A percentile compares a stretch with the other conserved stretches of the same genome.
These are phyloP conservation scores for Rhynchonycteris naso DNA, from an alignment of 2,797 vertebrate genomes.

Conservation along the genomic window DNA sequence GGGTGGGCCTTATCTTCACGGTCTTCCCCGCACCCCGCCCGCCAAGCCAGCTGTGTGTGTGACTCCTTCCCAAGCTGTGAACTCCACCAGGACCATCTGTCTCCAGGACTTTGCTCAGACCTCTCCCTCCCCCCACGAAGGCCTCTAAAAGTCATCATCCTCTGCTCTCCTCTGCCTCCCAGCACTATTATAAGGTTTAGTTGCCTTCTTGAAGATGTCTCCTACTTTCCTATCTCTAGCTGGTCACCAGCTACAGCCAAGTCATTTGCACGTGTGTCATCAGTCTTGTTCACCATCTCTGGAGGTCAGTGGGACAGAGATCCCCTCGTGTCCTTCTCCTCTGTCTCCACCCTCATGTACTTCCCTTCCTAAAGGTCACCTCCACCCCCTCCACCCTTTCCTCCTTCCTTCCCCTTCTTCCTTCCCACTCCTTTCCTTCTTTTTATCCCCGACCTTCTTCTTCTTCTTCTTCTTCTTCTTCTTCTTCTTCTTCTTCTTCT, in stretches of 20 bases:
- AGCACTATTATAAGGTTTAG: not conserved
- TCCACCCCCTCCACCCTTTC: too few species aligned
- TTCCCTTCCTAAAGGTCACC: not conserved
- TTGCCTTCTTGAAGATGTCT: not conserved
- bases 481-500: not conserved
- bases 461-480: too few species aligned
- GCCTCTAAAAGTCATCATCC: not conserved
- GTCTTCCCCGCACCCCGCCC: not conserved
- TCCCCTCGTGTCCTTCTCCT: not conserved
- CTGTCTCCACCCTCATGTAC: too few species aligned
- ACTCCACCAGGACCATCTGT: too few species aligned
- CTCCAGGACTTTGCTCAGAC: too few species aligned
- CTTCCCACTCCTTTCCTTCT: not conserved
- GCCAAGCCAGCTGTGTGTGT: not conserved
- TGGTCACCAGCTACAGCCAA: too few species aligned
- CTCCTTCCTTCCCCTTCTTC: not conserved
- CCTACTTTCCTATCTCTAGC: not conserved
- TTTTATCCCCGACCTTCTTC: not conserved
- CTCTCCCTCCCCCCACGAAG: too few species aligned
- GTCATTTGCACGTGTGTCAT: not conserved
- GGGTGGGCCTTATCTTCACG: not conserved
- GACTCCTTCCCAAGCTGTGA: accelerated
- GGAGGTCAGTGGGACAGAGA: not conserved
- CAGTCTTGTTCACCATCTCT: too few species aligned
- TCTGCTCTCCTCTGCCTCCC: not conserved